Percentiles rank a stretch among this genome's conserved stretches.
Evolutionary conservation across 2,888 invertebrate genomes (phyloP).

Genomic region (Lobophora halterata): DNA sequence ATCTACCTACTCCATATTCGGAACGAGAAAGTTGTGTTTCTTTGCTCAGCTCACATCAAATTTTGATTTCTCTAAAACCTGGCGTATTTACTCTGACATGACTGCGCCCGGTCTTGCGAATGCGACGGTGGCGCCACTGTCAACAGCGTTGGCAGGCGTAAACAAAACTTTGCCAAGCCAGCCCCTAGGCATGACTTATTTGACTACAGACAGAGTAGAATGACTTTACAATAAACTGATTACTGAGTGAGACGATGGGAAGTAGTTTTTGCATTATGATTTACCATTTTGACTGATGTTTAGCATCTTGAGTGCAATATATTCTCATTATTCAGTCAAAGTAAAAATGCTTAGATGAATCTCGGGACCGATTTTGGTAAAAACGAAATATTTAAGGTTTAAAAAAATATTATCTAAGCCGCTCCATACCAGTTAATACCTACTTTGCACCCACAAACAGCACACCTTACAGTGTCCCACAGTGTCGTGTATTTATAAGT

Average conservation of each 20-base stretch:
- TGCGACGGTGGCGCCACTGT: conserved; percentile 38
- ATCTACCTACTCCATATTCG: conserved; percentile 6
- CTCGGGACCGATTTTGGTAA: too few species aligned
- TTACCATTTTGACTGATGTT: too few species aligned
- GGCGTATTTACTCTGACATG: conserved; percentile 45
- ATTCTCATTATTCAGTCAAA: too few species aligned
- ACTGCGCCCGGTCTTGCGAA: conserved; percentile 18
- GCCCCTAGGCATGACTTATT: conserved; percentile 46
- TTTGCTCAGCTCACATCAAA: conserved; percentile 41
- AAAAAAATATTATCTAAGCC: too few species aligned
- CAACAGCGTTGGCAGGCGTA: conserved; percentile 51
- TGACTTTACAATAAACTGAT: conserved; percentile 52
- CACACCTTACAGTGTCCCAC: too few species aligned
- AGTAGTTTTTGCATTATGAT: conserved; percentile 21
- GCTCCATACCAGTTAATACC: too few species aligned
- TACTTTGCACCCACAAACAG: too few species aligned
- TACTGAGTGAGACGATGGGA: conserved; percentile 40
- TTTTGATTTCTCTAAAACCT: conserved; percentile 60
- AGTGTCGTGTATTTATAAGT: too few species aligned
- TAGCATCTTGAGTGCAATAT: too few species aligned
- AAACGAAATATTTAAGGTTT: too few species aligned
- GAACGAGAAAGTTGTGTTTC: conserved; percentile 34
- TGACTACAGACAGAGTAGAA: conserved; percentile 56
- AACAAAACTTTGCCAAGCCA: conserved; percentile 55
- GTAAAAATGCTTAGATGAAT: too few species aligned